Conservation (phyloP, 2,797 vertebrate genomes). For the Scolopax bukidnonensis region DNA sequence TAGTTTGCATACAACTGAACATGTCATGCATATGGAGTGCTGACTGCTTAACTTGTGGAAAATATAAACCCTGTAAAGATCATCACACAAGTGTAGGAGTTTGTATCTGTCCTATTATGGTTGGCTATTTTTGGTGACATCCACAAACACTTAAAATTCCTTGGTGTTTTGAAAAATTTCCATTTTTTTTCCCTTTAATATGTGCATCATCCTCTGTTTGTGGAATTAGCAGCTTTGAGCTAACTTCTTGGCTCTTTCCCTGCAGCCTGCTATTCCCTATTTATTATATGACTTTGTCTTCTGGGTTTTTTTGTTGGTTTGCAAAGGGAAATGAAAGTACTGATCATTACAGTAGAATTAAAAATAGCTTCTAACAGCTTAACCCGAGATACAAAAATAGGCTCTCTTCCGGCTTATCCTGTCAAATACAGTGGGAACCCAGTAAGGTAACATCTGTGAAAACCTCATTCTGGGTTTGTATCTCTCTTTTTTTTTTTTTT, state of each 20-base stretch:
- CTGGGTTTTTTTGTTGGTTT: slow-evolving; percentile 44
- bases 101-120: slow-evolving; percentile 1
- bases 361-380: slow-evolving; percentile 72
- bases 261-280: slow-evolving; percentile 27
- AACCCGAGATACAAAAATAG: slow-evolving; percentile 64
- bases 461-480: slow-evolving; percentile 47
- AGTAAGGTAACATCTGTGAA: slow-evolving; percentile 70
- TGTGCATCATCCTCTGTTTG: background rate
- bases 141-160: slow-evolving; percentile 23
- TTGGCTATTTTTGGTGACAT: slow-evolving; percentile 36
- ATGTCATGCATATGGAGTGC: slow-evolving; percentile 44
- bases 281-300: slow-evolving; percentile 44
- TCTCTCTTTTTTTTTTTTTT: slow-evolving; percentile 1
- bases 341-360: slow-evolving; percentile 69
- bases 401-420: slow-evolving; percentile 65
- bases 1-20: slow-evolving; percentile 35
- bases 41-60: slow-evolving; percentile 56
- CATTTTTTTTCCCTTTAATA: background rate
- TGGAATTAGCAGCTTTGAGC: slow-evolving; percentile 27
- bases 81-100: slow-evolving; percentile 55
- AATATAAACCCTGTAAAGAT: slow-evolving; percentile 34
- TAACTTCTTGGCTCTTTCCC: slow-evolving; percentile 75
- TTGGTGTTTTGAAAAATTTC: background rate
- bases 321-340: slow-evolving; percentile 70
- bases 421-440: slow-evolving; percentile 69